These are phyloP conservation scores for Idaea dimidiata DNA, from an alignment of 2,888 invertebrate species.

Conservation along the genomic window DNA sequence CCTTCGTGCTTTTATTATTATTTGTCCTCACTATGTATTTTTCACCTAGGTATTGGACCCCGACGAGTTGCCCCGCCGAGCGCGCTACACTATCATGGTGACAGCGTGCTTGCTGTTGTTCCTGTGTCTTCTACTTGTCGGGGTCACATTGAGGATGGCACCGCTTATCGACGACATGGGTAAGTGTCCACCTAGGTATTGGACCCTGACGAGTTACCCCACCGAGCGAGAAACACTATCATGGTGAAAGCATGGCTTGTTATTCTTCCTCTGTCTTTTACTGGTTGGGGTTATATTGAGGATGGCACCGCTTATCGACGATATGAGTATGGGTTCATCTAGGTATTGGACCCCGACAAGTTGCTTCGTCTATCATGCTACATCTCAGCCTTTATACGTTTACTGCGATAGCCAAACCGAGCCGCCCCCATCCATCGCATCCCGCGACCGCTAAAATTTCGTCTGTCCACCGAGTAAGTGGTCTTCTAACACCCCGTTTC, in stretches of 20 bases:
- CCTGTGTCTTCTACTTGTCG: conserved; percentile 94
- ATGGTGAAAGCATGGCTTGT: conserved; percentile 93
- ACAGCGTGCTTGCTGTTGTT: conserved; percentile 93
- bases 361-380: conserved; percentile 78
- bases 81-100: conserved; percentile 94
- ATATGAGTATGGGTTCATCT: conserved; percentile 89
- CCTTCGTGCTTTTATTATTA: no score
- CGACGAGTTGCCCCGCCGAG: conserved; percentile 90
- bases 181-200: conserved; percentile 73
- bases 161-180: conserved; percentile 98
- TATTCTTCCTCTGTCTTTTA: conserved; percentile 93
- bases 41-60: conserved; percentile 83
- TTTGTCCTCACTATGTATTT: neutral
- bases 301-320: conserved; percentile 97
- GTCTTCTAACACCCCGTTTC: no score
- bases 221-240: conserved; percentile 93
- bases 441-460: no score
- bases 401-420: no score
- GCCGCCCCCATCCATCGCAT: no score
- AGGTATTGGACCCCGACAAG: conserved; percentile 82
- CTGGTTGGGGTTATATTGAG: conserved; percentile 94
- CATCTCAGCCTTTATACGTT: no score
- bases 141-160: conserved; percentile 95
- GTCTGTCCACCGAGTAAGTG: no score
- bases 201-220: conserved; percentile 88